These are phyloP conservation scores for Nemapogon koenigi DNA, from an alignment of 2,888 invertebrate genomes.

Conservation along the genomic window DNA sequence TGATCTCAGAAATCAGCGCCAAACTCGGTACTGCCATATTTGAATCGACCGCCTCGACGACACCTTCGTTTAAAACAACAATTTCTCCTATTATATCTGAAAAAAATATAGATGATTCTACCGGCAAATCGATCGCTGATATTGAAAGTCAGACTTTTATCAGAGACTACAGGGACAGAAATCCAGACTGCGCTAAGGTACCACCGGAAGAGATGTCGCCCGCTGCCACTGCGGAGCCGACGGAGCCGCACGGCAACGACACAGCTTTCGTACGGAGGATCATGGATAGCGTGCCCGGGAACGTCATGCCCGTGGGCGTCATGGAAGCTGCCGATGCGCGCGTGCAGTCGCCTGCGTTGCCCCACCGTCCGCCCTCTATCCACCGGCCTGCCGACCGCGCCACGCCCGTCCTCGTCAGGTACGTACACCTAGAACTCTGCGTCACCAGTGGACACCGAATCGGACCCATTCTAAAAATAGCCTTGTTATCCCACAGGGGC, in stretches of 20 bases:
- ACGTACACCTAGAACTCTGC: constrained; percentile 12
- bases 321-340: constrained; percentile 48
- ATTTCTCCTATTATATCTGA: constrained; percentile 17
- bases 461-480: no score
- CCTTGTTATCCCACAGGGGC: no score
- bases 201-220: constrained; percentile 6
- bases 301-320: constrained; percentile 42
- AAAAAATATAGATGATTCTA: constrained; percentile 5
- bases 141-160: constrained; percentile 17
- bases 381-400: constrained; percentile 38
- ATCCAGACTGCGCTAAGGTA: constrained; percentile 8
- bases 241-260: constrained; percentile 8
- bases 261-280: constrained; percentile 16
- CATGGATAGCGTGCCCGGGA: constrained; percentile 32
- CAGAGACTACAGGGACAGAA: constrained; percentile 11
- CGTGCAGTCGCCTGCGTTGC: constrained; percentile 51
- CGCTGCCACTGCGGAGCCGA: constrained; percentile 10
- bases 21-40: constrained; percentile 37
- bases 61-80: constrained; percentile 16
- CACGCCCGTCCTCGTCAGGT: constrained; percentile 47
- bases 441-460: no score
- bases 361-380: constrained; percentile 41
- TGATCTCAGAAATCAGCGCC: constrained; percentile 52
- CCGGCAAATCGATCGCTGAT: constrained; percentile 15
- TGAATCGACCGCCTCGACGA: constrained; percentile 30